Evolutionary conservation across 2,113 vertebrate genomes (phyloP).

Genomic region (Micronycteris hirsuta): DNA sequence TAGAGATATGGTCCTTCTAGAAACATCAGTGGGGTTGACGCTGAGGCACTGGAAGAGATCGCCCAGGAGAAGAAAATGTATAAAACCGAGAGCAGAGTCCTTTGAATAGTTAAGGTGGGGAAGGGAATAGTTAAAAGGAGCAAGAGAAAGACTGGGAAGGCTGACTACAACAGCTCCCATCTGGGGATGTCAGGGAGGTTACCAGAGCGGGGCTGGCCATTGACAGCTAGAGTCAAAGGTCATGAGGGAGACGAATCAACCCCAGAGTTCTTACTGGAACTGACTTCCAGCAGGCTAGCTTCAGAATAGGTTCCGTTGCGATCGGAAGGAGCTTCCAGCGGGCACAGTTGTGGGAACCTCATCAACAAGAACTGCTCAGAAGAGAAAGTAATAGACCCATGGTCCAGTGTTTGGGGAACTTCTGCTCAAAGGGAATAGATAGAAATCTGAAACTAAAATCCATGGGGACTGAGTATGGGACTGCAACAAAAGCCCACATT

Average conservation of each 20-base stretch:
- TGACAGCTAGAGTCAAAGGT: neutral
- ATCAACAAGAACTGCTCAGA: slow-evolving; percentile 41
- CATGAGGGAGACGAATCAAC: neutral
- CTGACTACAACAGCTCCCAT: neutral
- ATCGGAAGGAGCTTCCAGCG: slow-evolving; percentile 29
- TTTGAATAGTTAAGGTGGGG: neutral
- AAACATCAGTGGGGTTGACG: neutral
- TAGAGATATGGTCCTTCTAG: neutral
- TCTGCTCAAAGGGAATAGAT: neutral
- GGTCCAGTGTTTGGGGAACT: slow-evolving; percentile 20
- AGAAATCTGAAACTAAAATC: neutral
- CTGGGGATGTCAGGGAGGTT: neutral
- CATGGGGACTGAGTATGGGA: neutral
- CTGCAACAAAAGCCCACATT: neutral
- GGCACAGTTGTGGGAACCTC: slow-evolving; percentile 38
- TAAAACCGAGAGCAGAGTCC: neutral
- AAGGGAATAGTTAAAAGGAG: neutral
- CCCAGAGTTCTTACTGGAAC: neutral
- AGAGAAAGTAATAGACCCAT: slow-evolving; percentile 39
- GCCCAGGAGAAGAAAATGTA: neutral
- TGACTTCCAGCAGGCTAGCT: slow-evolving; percentile 52
- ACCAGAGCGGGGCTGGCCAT: neutral
- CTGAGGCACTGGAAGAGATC: neutral
- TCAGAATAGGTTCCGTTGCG: slow-evolving; percentile 49
- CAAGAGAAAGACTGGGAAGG: neutral